A percentile compares a stretch with the other conserved stretches of the same genome.
These are phyloP conservation scores for Chrysolina oricalcia DNA, from an alignment of 2,888 invertebrate species.

Conservation along the genomic window DNA sequence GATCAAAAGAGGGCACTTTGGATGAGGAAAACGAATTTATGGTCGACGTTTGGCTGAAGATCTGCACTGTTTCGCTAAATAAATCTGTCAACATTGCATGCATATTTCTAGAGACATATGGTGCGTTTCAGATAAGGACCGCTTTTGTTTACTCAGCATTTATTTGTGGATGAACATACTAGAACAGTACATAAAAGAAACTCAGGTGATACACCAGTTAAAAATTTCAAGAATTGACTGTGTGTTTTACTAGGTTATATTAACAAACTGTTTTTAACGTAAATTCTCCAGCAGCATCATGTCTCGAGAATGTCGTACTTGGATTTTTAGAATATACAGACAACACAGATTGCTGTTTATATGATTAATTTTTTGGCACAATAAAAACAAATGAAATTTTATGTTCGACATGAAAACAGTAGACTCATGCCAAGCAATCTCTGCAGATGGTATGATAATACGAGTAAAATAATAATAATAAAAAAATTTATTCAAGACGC, in stretches of 20 bases:
- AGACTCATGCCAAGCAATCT: too few relatives aligned
- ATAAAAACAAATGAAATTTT: too few relatives aligned
- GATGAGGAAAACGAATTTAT: constrained; percentile 47
- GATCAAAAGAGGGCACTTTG: constrained; percentile 47
- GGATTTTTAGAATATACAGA: too few relatives aligned
- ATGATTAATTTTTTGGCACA: too few relatives aligned
- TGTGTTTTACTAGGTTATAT: not conserved
- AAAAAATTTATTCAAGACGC: too few relatives aligned
- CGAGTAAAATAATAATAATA: too few relatives aligned
- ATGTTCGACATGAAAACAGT: too few relatives aligned
- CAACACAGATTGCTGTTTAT: too few relatives aligned
- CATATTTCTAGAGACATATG: constrained; percentile 6
- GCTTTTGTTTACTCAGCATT: constrained; percentile 5
- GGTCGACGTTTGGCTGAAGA: constrained; percentile 40
- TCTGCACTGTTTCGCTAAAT: constrained; percentile 20
- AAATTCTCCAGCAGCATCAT: not conserved
- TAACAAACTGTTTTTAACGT: not conserved
- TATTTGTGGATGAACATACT: not conserved
- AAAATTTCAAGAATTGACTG: not conserved
- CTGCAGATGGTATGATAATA: too few relatives aligned
- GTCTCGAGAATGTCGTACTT: too few relatives aligned
- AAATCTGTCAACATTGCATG: constrained; percentile 22
- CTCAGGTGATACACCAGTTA: not conserved
- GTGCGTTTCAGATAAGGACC: constrained; percentile 14
- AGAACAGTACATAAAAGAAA: not conserved